Conservation (phyloP, 2,888 invertebrate genomes). For the Cremastinae sp. region DNA sequence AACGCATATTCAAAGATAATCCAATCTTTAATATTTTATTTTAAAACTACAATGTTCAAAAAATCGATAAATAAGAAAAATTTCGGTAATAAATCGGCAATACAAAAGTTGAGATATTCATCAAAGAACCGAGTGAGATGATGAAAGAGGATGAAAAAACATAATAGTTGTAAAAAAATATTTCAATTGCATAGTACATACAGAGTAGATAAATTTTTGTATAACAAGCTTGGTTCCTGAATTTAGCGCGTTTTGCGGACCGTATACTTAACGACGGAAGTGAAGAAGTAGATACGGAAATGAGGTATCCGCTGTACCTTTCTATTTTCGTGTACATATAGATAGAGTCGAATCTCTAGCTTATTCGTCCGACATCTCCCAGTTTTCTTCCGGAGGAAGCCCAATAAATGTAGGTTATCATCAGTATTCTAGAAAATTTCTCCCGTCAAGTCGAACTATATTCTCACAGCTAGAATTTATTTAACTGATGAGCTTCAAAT, state of each 20-base stretch:
- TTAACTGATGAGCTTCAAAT: too few relatives aligned
- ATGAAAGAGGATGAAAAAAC: too few relatives aligned
- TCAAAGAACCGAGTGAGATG: too few relatives aligned
- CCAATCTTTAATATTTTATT: too few relatives aligned
- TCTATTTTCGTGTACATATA: slow-evolving; percentile 16
- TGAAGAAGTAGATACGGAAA: slow-evolving; percentile 74
- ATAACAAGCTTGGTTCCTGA: slow-evolving; percentile 50
- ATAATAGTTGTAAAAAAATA: too few relatives aligned
- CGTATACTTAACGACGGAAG: slow-evolving; percentile 61
- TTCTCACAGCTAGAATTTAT: background rate
- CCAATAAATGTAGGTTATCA: slow-evolving; percentile 41
- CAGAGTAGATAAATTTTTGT: background rate
- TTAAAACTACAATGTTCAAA: too few relatives aligned
- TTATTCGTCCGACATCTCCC: slow-evolving; percentile 26
- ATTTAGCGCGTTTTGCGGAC: slow-evolving; percentile 59
- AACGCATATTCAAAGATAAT: background rate
- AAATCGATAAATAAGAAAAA: too few relatives aligned
- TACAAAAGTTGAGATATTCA: too few relatives aligned
- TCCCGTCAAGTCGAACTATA: slow-evolving; percentile 7
- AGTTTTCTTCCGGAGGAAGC: slow-evolving; percentile 37
- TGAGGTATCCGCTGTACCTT: slow-evolving; percentile 69
- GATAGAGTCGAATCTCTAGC: background rate
- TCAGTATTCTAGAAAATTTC: slow-evolving; percentile 12
- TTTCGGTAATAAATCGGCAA: too few relatives aligned
- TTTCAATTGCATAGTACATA: slow-evolving; percentile 26